Conservation (phyloP, 2,113 vertebrate genomes). For the Eonycteris spelaea region DNA sequence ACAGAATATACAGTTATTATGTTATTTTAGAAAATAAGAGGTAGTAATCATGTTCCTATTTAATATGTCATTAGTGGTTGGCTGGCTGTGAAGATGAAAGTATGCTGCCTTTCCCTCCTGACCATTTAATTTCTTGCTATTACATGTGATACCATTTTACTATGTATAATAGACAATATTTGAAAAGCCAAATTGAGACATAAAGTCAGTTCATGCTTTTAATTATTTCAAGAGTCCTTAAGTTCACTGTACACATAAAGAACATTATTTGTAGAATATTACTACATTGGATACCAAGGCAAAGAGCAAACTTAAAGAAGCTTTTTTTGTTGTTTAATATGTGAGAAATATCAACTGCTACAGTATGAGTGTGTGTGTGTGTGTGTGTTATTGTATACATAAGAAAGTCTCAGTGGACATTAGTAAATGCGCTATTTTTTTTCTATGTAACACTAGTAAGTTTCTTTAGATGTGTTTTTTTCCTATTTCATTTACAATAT, state of each 20-base stretch:
- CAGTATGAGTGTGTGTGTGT: not conserved
- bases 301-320: not conserved
- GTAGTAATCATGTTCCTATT: not conserved
- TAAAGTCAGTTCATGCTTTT: not conserved
- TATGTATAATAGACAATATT: not conserved
- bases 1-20: not conserved
- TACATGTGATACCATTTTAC: not conserved
- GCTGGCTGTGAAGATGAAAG: not conserved
- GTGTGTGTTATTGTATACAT: not conserved
- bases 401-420: not conserved
- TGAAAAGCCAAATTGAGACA: not conserved
- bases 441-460: not conserved
- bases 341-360: not conserved
- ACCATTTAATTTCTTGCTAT: not conserved
- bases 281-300: not conserved
- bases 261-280: not conserved
- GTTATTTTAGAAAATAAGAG: not conserved
- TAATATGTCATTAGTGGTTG: not conserved
- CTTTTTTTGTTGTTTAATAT: not conserved
- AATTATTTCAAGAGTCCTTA: not conserved
- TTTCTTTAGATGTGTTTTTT: not conserved
- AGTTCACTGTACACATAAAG: not conserved
- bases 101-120: not conserved
- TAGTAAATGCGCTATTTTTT: not conserved
- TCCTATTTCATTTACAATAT: not conserved